Base-by-base conservation (phyloP, 1,140 invertebrate genomes). In the Calosoma granatense region DNA sequence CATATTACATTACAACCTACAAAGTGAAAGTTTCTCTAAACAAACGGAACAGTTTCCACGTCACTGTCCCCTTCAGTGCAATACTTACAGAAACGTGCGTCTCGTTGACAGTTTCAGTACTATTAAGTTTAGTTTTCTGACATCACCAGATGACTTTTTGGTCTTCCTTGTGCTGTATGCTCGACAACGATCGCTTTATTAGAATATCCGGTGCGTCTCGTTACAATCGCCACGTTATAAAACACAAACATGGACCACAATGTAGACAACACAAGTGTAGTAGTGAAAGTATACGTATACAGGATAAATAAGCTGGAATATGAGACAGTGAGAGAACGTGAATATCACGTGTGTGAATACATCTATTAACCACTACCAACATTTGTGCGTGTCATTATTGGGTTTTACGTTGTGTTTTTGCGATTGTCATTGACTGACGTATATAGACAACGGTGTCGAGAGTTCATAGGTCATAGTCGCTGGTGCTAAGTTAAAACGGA, bases 41-140 rank as follows among this genome's bases (percentile, higher is more conserved):
- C 26, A 36, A 36, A 36, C 6, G 26, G 26, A 36, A 36, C 26
- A 6, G 26, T 36, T 36, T 36, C 26, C 26, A 36, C 26, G n/a
- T 36, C 26, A 36, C 26, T 9, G 6, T 9, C n/a, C 26, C 6
- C 26, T 9, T n/a, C 6, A 47, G 60, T 61, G 60, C 60, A 61
- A 61, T 61, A 61, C 17, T 4, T 9, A 17, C 41, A 47, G 41
- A 47, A 17, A 4, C 41, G 4, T 17, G 9, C 41, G 41, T 9
- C 4, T 4, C 41, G 41, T 47, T 47, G 41, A 47, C 17, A 47
- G 6, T 47, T 47, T 17, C 41, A 47, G 41, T 17, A 47, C 62
- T 62, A 62, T 68, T 68, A 68, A 66, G 65, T 70, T 66, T 67
- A 59, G 60, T 67, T 68, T 68, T 57, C 60, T 61, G 41, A 36